phyloP scores from a whole-genome alignment of 2,113 vertebrate genomes.

The Shinisaurus crocodilurus region DNA sequence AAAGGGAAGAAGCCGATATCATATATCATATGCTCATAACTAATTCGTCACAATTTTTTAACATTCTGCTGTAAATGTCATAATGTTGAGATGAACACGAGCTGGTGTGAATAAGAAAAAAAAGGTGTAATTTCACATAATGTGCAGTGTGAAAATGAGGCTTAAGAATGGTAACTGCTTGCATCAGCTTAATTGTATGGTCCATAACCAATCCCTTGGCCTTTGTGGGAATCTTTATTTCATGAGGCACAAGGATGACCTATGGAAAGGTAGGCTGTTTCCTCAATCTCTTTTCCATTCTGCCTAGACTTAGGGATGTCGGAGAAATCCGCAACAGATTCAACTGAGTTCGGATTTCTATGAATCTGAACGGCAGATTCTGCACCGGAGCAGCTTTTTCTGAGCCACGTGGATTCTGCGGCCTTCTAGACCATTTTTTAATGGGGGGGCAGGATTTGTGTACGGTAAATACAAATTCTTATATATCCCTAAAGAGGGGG shows the following conservation, averaged over 20 bases:
- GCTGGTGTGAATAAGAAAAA: conserved; percentile 1
- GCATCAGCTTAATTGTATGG: conserved; percentile 50
- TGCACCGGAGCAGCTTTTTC: no score
- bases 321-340: no score
- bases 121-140: conserved; percentile 19
- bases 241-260: conserved; percentile 26
- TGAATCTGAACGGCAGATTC: no score
- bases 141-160: conserved; percentile 39
- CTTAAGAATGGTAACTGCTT: conserved; percentile 50
- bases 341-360: no score
- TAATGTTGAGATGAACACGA: conserved; percentile 6
- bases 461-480: no score
- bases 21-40: conserved; percentile 55
- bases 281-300: conserved; percentile 27
- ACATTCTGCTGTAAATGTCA: conserved; percentile 25
- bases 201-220: conserved; percentile 37
- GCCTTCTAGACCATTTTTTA: no score
- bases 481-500: no score
- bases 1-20: conserved; percentile 41
- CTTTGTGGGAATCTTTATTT: conserved; percentile 37
- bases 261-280: conserved; percentile 33
- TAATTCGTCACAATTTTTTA: conserved; percentile 56
- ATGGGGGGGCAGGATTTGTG: no score
- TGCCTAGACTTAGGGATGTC: background rate
- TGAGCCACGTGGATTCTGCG: no score